These are phyloP conservation scores for Calameuta filiformis DNA, from an alignment of 2,888 invertebrate species.

Conservation along the genomic window DNA sequence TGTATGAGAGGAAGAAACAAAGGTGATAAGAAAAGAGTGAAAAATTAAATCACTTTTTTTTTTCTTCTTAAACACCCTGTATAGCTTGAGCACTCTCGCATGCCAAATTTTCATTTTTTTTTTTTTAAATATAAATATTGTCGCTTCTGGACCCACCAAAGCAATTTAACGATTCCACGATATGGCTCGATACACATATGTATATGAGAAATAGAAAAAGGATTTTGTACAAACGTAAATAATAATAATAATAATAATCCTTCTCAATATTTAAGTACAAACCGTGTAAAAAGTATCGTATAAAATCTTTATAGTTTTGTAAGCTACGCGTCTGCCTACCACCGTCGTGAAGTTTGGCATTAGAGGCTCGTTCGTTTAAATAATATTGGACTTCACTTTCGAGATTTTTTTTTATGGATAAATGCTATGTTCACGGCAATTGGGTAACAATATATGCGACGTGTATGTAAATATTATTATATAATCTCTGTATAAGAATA, in stretches of 20 bases:
- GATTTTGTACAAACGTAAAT: too few relatives aligned
- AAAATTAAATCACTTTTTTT: too few relatives aligned
- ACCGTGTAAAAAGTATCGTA: not conserved
- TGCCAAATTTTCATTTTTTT: not conserved
- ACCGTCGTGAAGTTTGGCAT: not conserved
- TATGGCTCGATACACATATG: not conserved
- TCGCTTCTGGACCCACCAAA: not conserved
- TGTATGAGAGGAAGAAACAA: too few relatives aligned
- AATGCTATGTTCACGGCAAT: not conserved
- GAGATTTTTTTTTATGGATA: too few relatives aligned
- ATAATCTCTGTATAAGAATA: not conserved
- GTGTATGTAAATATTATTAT: not conserved
- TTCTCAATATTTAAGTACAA: not conserved
- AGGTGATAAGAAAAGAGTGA: too few relatives aligned
- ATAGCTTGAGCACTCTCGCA: not conserved
- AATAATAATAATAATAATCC: not conserved
- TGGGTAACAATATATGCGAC: not conserved
- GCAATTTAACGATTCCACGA: not conserved
- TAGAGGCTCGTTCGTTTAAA: not conserved
- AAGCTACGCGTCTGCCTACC: not conserved
- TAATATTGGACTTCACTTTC: not conserved
- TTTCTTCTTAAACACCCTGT: not conserved
- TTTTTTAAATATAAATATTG: not conserved
- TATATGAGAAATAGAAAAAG: too few relatives aligned
- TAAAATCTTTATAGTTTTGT: not conserved